Evolutionary conservation across 2,797 vertebrate genomes (phyloP), one percentile per base, ranked within the genome.

Genomic region (Danio albolineatus): DNA sequence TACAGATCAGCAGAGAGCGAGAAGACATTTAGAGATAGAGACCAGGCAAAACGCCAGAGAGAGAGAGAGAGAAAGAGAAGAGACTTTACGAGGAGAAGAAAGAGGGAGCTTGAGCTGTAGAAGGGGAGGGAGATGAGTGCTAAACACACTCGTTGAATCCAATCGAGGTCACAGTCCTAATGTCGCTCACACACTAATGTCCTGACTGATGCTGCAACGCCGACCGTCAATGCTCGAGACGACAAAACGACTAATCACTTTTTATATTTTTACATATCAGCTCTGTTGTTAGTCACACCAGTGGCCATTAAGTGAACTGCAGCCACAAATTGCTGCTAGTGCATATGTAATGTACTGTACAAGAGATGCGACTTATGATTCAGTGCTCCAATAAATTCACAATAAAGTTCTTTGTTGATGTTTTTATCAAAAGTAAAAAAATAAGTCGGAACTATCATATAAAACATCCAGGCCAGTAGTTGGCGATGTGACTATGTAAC

Each of bases 131-230:
- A 59, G 48, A 71, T 21, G 21, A 16, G 69, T 49, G 76, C 51
- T 80, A 80, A 85, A 79, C 53, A 67, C 75, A 14, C 61, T 62
- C 46, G 73, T 66, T 80, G 67, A 59, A 76, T 80, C 72, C 64
- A 71, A 84, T 51, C 74, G 82, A 78, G 80, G 74, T 82, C 73
- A 80, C 73, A 39, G 57, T 49, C 51, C 51, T 65, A 72, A 82
- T 51, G 73, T 62, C n/a, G 60, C 72, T 79, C 77, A 82, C 17
- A 64, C 12, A 67, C 36, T 38, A 64, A 62, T 6, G 5, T 44
- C 48, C 48, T 12, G 51, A 43, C 44, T 49, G 51, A 71, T 66
- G 48, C 57, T 14, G 16, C 53, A 73, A 19, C 64, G 48, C 14
- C 41, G 10, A 41, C 19, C 14, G 4, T 49, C 21, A 17, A 16